phyloP scores from a whole-genome alignment of 2,113 vertebrate species.

The Labeo rohita region DNA sequence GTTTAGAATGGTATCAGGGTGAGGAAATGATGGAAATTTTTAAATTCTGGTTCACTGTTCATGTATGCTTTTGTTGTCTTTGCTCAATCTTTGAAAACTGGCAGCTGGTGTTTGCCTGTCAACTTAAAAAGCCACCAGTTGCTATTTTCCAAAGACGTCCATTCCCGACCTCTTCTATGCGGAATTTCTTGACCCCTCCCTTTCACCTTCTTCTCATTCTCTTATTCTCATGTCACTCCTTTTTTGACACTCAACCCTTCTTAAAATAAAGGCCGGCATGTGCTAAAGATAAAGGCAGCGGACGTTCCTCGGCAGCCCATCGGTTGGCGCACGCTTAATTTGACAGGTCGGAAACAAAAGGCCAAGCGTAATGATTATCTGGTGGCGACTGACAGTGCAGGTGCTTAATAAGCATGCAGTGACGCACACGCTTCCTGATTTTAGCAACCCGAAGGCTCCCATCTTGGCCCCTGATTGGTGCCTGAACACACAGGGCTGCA shows the following conservation, averaged over 20 bases:
- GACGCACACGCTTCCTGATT: constrained; percentile 60
- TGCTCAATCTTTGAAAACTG: not conserved
- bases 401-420: constrained; percentile 74
- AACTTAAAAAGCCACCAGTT: not conserved
- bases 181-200: not conserved
- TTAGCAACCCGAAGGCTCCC: constrained; percentile 59
- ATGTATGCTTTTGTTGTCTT: not conserved
- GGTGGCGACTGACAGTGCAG: constrained; percentile 69
- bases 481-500: constrained; percentile 51
- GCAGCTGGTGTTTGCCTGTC: not conserved
- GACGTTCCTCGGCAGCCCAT: constrained; percentile 18
- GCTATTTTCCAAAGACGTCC: not conserved
- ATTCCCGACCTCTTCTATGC: not conserved
- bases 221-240: constrained; percentile 31
- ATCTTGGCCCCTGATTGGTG: constrained; percentile 55
- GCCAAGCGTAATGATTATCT: constrained; percentile 67
- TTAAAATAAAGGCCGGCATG: not conserved
- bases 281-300: constrained; percentile 6
- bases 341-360: constrained; percentile 63
- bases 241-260: not conserved
- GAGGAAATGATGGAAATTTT: not conserved
- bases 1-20: not conserved
- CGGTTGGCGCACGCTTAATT: constrained; percentile 53
- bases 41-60: not conserved
- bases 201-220: not conserved